Percentiles rank a stretch among this genome's conserved stretches.
Conservation (phyloP, 2,888 invertebrate species). For the Drosophila mettleri region DNA sequence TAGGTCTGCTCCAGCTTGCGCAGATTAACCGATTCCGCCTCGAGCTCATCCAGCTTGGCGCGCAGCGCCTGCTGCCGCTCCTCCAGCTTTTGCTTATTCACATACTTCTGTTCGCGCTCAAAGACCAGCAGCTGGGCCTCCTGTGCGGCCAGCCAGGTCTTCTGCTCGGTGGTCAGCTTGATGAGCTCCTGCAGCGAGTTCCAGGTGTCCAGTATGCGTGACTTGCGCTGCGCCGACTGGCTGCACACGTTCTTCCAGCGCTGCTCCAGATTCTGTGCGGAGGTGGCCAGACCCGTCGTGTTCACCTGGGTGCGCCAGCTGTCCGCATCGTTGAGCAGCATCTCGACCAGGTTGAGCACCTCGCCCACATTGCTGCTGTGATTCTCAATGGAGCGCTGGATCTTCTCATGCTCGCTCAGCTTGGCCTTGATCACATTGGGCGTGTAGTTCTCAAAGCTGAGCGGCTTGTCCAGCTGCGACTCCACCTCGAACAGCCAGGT, state of each 20-base stretch:
- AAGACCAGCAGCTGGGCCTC: conserved; percentile 88
- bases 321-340: conserved; percentile 91
- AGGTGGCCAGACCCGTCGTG: conserved; percentile 88
- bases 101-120: conserved; percentile 87
- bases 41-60: conserved; percentile 86
- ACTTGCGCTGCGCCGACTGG: conserved; percentile 90
- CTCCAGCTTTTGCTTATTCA: conserved; percentile 87
- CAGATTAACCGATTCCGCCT: conserved; percentile 86
- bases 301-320: conserved; percentile 90
- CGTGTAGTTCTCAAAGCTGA: conserved; percentile 88
- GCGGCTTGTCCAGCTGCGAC: conserved; percentile 88
- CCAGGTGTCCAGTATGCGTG: conserved; percentile 88
- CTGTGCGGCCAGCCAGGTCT: conserved; percentile 88
- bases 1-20: conserved; percentile 89
- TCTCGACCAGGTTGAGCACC: conserved; percentile 91
- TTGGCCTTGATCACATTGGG: conserved; percentile 89
- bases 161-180: conserved; percentile 86
- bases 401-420: conserved; percentile 89
- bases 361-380: conserved; percentile 92
- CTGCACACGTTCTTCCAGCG: conserved; percentile 92
- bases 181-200: conserved; percentile 87
- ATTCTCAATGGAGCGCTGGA: conserved; percentile 91
- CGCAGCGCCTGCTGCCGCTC: conserved; percentile 87
- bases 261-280: conserved; percentile 90
- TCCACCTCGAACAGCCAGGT: conserved; percentile 91